Evolutionary conservation across 2,113 vertebrate species (phyloP).

Genomic region (Cercocebus atys): DNA sequence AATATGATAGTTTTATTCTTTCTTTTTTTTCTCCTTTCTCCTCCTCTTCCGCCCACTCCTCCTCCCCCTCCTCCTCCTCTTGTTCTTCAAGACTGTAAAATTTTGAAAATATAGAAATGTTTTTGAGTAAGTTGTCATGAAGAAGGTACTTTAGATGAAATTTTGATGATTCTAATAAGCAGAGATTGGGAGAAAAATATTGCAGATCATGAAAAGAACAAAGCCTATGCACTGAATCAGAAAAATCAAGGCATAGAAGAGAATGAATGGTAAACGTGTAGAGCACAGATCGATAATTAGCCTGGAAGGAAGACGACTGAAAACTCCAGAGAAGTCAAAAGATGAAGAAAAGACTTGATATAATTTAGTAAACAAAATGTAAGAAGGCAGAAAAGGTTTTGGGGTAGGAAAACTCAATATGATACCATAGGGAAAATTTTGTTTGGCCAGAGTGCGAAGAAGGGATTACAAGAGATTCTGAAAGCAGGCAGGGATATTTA

Average conservation of each 20-base stretch:
- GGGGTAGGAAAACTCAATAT: not conserved
- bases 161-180: not conserved
- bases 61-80: not conserved
- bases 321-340: not conserved
- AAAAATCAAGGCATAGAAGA: not conserved
- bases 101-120: not conserved
- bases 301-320: not conserved
- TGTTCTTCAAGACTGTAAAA: not conserved
- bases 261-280: not conserved
- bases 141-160: not conserved
- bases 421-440: not conserved
- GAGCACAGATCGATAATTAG: accelerated
- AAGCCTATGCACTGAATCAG: not conserved
- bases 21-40: not conserved
- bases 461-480: not conserved
- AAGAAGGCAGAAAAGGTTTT: not conserved
- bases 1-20: not conserved
- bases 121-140: not conserved
- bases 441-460: not conserved
- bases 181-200: not conserved
- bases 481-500: not conserved
- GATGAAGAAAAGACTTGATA: not conserved
- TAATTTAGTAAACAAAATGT: not conserved
- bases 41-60: too few relatives aligned
- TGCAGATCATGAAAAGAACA: not conserved